Evolutionary conservation across 2,113 vertebrate genomes (phyloP).

Genomic region (Oreochromis niloticus): DNA sequence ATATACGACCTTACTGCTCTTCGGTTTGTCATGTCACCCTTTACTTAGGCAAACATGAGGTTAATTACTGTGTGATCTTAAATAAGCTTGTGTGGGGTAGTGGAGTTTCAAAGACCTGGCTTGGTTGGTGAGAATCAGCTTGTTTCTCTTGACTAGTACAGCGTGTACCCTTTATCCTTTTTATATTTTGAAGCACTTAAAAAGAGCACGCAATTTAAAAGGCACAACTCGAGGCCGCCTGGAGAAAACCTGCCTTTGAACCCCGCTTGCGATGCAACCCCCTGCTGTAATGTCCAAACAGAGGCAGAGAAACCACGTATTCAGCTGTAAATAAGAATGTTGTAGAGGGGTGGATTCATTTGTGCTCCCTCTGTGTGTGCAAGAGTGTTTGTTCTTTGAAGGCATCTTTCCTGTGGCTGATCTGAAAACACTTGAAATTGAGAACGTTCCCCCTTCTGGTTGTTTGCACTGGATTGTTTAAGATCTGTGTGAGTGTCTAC

Average conservation of each 20-base stretch:
- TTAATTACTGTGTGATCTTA: background rate
- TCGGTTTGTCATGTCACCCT: background rate
- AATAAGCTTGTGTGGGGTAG: background rate
- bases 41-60: background rate
- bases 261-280: background rate
- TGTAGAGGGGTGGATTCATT: background rate
- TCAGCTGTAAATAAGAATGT: background rate
- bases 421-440: background rate
- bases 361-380: background rate
- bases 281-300: background rate
- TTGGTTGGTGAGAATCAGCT: background rate
- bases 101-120: background rate
- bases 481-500: background rate
- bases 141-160: background rate
- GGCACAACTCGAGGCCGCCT: background rate
- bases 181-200: background rate
- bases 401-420: background rate
- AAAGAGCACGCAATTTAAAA: background rate
- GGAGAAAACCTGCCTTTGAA: constrained; percentile 29
- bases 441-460: background rate
- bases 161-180: background rate
- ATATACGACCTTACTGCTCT: background rate
- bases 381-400: background rate
- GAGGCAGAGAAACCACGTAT: background rate
- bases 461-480: constrained; percentile 1